These are phyloP conservation scores for Paramuricea clavata DNA, from an alignment of 92 coral and sea anemone species.

Conservation along the genomic window DNA sequence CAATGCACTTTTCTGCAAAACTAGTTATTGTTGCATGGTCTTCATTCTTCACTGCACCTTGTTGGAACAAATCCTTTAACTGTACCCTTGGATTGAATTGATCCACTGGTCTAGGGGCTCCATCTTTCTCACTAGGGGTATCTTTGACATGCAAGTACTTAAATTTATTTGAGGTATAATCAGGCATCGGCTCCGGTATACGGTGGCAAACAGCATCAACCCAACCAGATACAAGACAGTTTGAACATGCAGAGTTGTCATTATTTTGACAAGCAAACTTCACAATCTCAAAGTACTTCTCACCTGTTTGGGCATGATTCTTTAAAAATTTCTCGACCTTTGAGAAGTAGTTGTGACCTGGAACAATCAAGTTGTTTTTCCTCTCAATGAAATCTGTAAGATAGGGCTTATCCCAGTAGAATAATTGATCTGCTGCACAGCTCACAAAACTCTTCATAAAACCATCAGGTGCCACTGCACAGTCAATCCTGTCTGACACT, in stretches of 20 bases:
- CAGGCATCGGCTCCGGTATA: conserved; percentile 8
- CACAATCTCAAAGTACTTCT: conserved; percentile 47
- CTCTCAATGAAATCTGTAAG: neutral
- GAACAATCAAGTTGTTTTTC: conserved; percentile 40
- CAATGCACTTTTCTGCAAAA: conserved; percentile 33
- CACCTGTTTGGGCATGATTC: conserved; percentile 24
- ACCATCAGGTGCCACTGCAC: conserved; percentile 58
- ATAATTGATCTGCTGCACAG: conserved; percentile 35
- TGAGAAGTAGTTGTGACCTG: conserved; percentile 40
- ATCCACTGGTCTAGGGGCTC: conserved; percentile 19
- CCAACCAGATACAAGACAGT: neutral
- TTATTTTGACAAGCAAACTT: neutral
- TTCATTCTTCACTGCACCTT: neutral
- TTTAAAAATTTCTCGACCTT: neutral
- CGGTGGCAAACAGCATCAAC: neutral
- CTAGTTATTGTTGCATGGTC: conserved; percentile 13
- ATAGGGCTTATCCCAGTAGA: conserved; percentile 45
- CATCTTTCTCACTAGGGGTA: conserved; percentile 5
- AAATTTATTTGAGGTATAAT: neutral
- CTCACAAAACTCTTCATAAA: conserved; percentile 55
- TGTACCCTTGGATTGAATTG: conserved; percentile 40
- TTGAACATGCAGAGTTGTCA: neutral
- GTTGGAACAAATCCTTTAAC: neutral
- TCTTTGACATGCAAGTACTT: conserved; percentile 5
- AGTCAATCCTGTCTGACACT: conserved; percentile 51